Base-by-base conservation (phyloP, 2,113 vertebrate genomes). In the Chitala chitala region DNA sequence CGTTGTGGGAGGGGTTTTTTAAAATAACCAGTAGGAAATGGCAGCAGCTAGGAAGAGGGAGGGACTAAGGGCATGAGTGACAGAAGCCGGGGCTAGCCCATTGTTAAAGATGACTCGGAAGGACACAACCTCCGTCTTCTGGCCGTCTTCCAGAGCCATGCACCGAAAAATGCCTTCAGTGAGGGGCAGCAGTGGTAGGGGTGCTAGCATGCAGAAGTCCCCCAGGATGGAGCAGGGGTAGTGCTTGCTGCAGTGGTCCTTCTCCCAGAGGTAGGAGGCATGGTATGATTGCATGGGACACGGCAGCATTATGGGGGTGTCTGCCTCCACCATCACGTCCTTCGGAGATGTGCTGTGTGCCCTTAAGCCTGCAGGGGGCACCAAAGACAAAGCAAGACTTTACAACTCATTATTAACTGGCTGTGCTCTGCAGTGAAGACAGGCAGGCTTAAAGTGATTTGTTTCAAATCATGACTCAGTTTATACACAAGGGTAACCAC, bases 191-290 rank as follows among this genome's bases (percentile, higher is more conserved):
- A 86, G 80, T 0, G 87, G 68, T 0, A 78, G 79, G 0, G 89
- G 89, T 1, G 87, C 87, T 72, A 93, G 86, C 12, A 91, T 84
- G 44, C 92, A 93, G 63, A 89, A 91, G 75, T 89, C 88, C 50
- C 90, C 89, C 0, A 87, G 85, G 83, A 92, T 86, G 59, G 87
- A 74, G 80, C 92, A 92, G 1, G 91, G 85, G 76, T 91, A 92
- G 51, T 79, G 84, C 78, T 81, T 86, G 40, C 76, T 10, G 61
- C 86, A 88, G 88, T 90, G 85, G 75, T 92, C 91, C 69, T 88
- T 91, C 76, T 90, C 89, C 92, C 92, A 93, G 55, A 85, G 89
- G 69, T 93, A 93, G 72, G 79, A 82, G 68, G 92, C 92, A 10
- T 91, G 91, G 77, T 90, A 91, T 71, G 92, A 93, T 56, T 64